These are phyloP conservation scores for Xerus inauris DNA, from an alignment of 2,113 vertebrate species.

Conservation along the genomic window DNA sequence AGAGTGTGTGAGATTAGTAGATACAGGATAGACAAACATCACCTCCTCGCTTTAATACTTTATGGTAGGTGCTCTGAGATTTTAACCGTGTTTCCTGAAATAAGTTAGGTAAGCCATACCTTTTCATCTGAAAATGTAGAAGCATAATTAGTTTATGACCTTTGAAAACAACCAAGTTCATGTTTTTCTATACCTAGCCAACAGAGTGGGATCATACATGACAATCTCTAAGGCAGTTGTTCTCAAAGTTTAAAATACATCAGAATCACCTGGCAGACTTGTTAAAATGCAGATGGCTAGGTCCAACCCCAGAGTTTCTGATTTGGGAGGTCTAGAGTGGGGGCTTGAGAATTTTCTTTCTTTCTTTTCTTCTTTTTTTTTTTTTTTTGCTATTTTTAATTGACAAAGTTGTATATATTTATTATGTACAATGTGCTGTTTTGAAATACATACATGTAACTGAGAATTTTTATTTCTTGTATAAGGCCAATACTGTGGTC, in stretches of 20 bases:
- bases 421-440: neutral
- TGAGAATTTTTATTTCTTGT: neutral
- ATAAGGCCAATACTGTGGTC: neutral
- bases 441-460: neutral
- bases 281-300: neutral
- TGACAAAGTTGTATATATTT: neutral
- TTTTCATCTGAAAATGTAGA: neutral
- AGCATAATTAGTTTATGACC: neutral
- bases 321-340: neutral
- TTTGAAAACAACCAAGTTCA: neutral
- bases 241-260: neutral
- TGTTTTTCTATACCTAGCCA: neutral
- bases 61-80: neutral
- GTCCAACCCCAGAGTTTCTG: neutral
- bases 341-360: neutral
- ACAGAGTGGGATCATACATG: neutral
- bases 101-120: neutral
- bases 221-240: neutral
- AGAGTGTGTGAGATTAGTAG: neutral
- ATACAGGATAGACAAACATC: neutral
- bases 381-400: neutral
- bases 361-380: too few species aligned
- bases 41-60: neutral
- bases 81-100: neutral
- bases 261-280: neutral